Conservation (phyloP, 2,113 vertebrate species). For the Lamprotornis superbus region DNA sequence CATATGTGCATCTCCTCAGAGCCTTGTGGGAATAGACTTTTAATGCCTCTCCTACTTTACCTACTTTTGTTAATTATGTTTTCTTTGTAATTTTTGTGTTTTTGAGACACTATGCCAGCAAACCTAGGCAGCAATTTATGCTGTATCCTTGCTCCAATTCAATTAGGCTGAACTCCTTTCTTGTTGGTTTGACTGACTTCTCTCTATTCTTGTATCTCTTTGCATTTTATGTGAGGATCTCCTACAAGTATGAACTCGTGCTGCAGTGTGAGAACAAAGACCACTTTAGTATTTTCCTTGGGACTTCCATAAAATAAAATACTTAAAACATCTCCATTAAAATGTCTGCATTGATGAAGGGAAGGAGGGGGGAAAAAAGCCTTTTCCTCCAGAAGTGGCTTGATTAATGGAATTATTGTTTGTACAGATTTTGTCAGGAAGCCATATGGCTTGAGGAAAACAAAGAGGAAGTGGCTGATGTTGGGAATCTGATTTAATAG, state of each 20-base stretch:
- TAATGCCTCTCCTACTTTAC: background rate
- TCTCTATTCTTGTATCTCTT: background rate
- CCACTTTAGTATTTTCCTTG: background rate
- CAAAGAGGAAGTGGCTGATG: conserved; percentile 45
- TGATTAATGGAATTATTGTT: conserved; percentile 66
- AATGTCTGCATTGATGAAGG: conserved; percentile 1
- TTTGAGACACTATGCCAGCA: background rate
- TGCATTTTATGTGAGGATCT: background rate
- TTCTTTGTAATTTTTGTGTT: background rate
- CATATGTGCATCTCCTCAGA: background rate
- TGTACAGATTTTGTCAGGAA: conserved; percentile 46
- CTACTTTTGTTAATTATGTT: background rate
- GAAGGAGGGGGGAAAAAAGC: accelerated
- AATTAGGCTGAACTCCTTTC: background rate
- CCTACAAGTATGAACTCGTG: background rate
- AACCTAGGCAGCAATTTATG: background rate
- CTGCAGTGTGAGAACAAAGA: conserved; percentile 3
- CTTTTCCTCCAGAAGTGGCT: conserved; percentile 9
- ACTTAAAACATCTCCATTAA: background rate
- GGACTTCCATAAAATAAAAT: conserved; percentile 5
- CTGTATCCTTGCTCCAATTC: background rate
- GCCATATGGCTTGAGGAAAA: conserved; percentile 52
- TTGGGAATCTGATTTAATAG: conserved; percentile 42
- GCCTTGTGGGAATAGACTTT: background rate
- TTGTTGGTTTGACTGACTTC: background rate